These are phyloP conservation scores for Etia nguti DNA, from an alignment of 2,113 vertebrate genomes.

Conservation along the genomic window DNA sequence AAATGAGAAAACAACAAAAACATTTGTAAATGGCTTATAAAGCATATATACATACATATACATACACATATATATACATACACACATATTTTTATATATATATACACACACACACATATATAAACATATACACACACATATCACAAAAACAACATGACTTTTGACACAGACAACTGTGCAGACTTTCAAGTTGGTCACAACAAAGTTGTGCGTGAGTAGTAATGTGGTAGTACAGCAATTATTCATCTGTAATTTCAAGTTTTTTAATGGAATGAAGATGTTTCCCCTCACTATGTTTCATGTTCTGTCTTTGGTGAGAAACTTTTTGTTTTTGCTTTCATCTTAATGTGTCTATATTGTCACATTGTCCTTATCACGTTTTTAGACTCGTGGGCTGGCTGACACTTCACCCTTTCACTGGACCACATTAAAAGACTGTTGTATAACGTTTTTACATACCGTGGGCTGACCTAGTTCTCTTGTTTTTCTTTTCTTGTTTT, in stretches of 20 bases:
- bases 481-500: background rate
- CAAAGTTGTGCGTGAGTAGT: background rate
- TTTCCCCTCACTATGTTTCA: background rate
- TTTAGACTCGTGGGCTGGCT: background rate
- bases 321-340: background rate
- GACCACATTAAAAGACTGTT: slow-evolving; percentile 14
- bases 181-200: background rate
- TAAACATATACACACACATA: accelerated
- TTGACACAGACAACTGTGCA: background rate
- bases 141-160: background rate
- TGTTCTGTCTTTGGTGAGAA: background rate
- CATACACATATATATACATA: accelerated
- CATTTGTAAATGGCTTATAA: background rate
- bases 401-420: background rate
- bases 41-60: accelerated
- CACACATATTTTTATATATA: accelerated
- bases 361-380: background rate
- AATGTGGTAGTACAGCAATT: background rate
- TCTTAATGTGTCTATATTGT: background rate
- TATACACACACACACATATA: accelerated
- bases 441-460: background rate
- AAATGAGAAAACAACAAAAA: background rate
- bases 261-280: background rate
- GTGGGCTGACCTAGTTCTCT: slow-evolving; percentile 24
- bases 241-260: background rate